phyloP scores from a whole-genome alignment of 1,140 invertebrate species.

The Drosophila jambulina region DNA sequence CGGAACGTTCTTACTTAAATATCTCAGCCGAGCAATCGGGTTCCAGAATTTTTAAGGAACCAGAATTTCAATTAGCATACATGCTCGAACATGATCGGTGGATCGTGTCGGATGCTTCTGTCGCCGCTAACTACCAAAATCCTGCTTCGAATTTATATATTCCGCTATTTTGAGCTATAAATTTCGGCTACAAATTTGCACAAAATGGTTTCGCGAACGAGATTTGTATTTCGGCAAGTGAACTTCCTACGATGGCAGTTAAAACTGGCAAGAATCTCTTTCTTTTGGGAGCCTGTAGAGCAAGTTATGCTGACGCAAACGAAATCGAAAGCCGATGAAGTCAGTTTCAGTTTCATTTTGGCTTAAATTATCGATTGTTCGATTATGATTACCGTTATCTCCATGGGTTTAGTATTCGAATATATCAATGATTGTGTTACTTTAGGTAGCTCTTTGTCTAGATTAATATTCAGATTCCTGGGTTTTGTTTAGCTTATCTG shows the following conservation, averaged over 20 bases:
- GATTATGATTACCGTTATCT: constrained; percentile 27
- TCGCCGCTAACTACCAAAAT: constrained; percentile 24
- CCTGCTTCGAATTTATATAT: constrained; percentile 33
- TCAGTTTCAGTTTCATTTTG: constrained; percentile 4
- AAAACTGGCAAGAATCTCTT: constrained; percentile 22
- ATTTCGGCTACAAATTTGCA: constrained; percentile 44
- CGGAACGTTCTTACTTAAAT: constrained; percentile 30
- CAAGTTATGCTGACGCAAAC: constrained; percentile 41
- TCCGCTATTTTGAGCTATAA: constrained; percentile 39
- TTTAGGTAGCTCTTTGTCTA: constrained; percentile 3
- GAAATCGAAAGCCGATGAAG: constrained; percentile 32
- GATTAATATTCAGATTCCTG: not conserved
- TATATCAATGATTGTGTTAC: constrained; percentile 1
- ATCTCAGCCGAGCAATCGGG: constrained; percentile 21
- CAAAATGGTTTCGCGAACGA: constrained; percentile 31
- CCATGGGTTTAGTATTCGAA: constrained; percentile 3
- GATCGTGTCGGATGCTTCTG: constrained; percentile 32
- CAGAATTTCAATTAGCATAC: constrained; percentile 50
- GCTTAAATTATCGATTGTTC: constrained; percentile 25
- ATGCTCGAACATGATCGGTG: constrained; percentile 45
- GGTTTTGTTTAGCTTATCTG: not conserved
- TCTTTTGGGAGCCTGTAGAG: constrained; percentile 29
- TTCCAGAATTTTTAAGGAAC: constrained; percentile 29
- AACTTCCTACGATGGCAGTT: constrained; percentile 20
- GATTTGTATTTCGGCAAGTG: constrained; percentile 31